Base-by-base conservation (phyloP, 2,113 vertebrate genomes). In the Morone chrysops region DNA sequence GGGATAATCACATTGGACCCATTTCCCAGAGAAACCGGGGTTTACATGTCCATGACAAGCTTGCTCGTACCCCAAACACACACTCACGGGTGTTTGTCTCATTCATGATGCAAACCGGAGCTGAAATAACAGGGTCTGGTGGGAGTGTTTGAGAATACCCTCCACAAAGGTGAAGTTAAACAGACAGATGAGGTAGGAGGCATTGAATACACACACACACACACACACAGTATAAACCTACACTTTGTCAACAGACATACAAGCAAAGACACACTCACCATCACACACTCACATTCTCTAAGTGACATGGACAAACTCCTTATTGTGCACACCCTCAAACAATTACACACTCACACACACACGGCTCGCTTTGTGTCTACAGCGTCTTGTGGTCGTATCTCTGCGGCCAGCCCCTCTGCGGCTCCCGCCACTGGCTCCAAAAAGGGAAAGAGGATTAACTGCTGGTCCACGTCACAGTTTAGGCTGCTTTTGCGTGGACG, bases 371-470 rank as follows among this genome's bases (percentile, higher is more conserved):
- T 87, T 87, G 83, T 90, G 68, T 91, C 70, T 87, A 59, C 79
- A 75, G 82, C 71, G 70, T 83, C 93, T 92, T 73, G 79, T 82
- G 87, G 91, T 83, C 85, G 87, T 95, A 96, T 96, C 95, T 92
- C 88, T 81, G 84, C 17, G 90, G 80, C 94, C 95, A 95, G 94
- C 91, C 82, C 88, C 87, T 88, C 90, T 75, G 81, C 45, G 40
- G 89, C 92, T 92, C 89, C 87, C 62, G 89, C 92, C 91, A 92
- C 88, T 83, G 88, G 87, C 88, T 90, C 90, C 89, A 90, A 72
- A 87, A 76, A 86, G 87, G 69, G 70, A 95, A 94, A 95, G 90
- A 85, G 92, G 95, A 96, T 96, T 95, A 96, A 83, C 66, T 81
- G 83, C 83, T 83, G 92, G 93, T 93, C 92, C 93, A 89, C 85